A percentile compares a stretch with the other conserved stretches of the same genome.
Conservation (phyloP, 1,140 invertebrate genomes). For the Leptinotarsa texana region DNA sequence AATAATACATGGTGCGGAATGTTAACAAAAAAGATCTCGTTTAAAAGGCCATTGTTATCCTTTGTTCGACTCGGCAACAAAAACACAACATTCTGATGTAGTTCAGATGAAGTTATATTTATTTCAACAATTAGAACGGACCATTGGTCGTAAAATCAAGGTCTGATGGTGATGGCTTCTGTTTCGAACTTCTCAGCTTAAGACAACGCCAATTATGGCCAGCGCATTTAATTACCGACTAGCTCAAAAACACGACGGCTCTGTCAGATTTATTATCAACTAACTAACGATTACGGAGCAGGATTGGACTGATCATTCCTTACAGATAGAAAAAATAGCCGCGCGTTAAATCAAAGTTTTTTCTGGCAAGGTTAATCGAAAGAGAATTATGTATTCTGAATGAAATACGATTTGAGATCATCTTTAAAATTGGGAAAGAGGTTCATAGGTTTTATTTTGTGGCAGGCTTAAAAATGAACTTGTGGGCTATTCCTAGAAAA, state of each 20-base stretch:
- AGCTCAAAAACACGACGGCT: constrained; percentile 29
- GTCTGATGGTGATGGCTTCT: constrained; percentile 17
- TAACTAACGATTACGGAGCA: constrained; percentile 13
- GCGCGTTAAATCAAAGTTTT: too few species aligned
- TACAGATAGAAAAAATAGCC: too few species aligned
- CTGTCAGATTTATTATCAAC: constrained; percentile 31
- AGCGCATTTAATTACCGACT: constrained; percentile 26
- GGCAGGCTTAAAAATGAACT: too few species aligned
- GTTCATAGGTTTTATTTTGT: too few species aligned
- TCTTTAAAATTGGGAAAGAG: too few species aligned
- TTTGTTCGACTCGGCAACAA: constrained; percentile 39
- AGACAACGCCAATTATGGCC: constrained; percentile 38
- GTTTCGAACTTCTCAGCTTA: constrained; percentile 29
- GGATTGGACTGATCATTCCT: constrained; percentile 4
- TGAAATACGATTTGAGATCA: too few species aligned
- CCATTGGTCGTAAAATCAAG: constrained; percentile 15
- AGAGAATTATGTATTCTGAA: too few species aligned
- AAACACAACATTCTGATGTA: constrained; percentile 38
- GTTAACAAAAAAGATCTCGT: constrained; percentile 37
- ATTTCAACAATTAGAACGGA: constrained; percentile 44
- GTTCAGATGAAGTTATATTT: constrained; percentile 46
- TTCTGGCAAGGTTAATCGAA: too few species aligned
- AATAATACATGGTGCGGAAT: constrained; percentile 41
- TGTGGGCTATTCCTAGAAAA: too few species aligned
- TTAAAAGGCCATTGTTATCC: constrained; percentile 41